Evolutionary conservation across 2,797 vertebrate genomes (phyloP).

Genomic region (Pipistrellus kuhlii): DNA sequence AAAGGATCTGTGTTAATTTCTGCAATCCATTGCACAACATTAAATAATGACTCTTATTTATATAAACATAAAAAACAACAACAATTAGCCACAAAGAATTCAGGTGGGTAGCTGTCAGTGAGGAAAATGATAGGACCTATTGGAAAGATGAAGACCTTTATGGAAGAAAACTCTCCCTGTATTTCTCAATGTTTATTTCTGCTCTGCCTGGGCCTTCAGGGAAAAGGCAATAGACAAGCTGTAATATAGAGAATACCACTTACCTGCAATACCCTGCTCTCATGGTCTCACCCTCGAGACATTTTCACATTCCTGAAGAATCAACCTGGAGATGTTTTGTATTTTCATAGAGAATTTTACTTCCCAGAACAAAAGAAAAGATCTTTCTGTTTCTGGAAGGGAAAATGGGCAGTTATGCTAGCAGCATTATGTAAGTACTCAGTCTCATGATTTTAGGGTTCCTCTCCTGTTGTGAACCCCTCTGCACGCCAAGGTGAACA

Average conservation of each 20-base stretch:
- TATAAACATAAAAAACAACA: background rate
- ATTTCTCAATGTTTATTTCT: background rate
- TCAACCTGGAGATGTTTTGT: background rate
- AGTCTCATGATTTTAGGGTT: background rate
- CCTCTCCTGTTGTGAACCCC: background rate
- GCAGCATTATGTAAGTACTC: background rate
- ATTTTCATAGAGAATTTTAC: background rate
- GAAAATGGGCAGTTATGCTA: background rate
- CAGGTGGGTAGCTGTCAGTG: background rate
- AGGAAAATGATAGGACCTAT: background rate
- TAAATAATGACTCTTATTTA: background rate
- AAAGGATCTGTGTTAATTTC: background rate
- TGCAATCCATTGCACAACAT: background rate
- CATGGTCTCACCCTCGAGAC: background rate
- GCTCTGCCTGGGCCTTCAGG: background rate
- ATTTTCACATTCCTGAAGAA: background rate
- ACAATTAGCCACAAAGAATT: background rate
- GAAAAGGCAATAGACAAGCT: background rate
- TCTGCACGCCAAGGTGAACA: no score
- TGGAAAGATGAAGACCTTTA: background rate
- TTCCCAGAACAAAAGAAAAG: background rate
- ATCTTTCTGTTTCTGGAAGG: background rate
- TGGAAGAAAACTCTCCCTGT: background rate
- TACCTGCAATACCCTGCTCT: background rate
- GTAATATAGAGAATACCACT: background rate